Evolutionary conservation across 2,888 invertebrate species (phyloP), one percentile per base, ranked within the genome.

Genomic region (Macroteleia sp.): DNA sequence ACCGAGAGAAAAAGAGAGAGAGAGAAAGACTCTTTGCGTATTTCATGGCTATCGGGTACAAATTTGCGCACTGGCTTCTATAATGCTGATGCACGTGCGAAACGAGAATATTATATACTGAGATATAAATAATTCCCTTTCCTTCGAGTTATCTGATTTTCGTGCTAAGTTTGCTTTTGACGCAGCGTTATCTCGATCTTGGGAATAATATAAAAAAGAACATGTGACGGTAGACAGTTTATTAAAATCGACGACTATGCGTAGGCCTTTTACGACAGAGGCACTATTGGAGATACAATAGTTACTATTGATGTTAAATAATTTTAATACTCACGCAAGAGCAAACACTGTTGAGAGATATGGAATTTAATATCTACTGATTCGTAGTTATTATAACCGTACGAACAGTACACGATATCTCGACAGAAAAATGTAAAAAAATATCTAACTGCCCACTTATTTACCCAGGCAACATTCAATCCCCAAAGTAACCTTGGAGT

Each of bases 11-110:
- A 56, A 54, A 73, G 46, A 71, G 52, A 69, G 69, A 77, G 76
- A 75, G 75, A 59, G 67, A 67, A 48, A 76, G 50, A 74, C 74
- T 77, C 59, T 66, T 70, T 70, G 64, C 54, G 67, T 73, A 71
- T 76, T 66, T 59, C 59, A 80, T 81, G 82, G 81, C 82, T 82
- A 80, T 84, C 83, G 84, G 82, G 81, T 81, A 81, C 79, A 79
- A 79, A 83, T 79, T 81, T 61, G 54, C 73, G 79, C 76, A 74
- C 61, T 66, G 62, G 73, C 79, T 79, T 69, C 79, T 73, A 46
- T 66, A 79, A 67, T 69, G 69, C 62, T 73, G 71, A 62, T 50
- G 71, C 79, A 79, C 79, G 76, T 64, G 71, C 67, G 75, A 70
- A 61, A 78, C 64, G 54, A 66, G 30, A 59, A 50, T 70, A 64